Evolutionary conservation across 53 echinoderm and acorn worm genomes (phyloP).

Genomic region (Hippasteria phrygiana): DNA sequence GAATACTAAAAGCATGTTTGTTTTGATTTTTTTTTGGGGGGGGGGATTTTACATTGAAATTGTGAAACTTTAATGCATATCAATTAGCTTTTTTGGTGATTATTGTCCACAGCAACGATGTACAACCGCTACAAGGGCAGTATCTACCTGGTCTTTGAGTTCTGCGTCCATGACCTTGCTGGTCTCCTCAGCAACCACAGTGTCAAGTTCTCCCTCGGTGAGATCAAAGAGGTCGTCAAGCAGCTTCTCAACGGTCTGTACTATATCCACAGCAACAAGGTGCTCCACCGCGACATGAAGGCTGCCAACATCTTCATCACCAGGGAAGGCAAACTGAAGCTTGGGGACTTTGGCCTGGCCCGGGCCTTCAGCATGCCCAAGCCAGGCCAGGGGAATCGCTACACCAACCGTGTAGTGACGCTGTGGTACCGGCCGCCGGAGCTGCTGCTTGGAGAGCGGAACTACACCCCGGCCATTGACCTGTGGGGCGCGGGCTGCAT

Average conservation of each 20-base stretch:
- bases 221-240: constrained; percentile 94
- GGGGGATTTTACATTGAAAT: not conserved
- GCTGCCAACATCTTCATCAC: constrained; percentile 98
- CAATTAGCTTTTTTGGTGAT: not conserved
- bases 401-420: constrained; percentile 95
- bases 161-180: constrained; percentile 97
- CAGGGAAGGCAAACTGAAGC: constrained; percentile 85
- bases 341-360: constrained; percentile 93
- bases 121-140: constrained; percentile 96
- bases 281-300: constrained; percentile 95
- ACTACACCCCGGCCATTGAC: constrained; percentile 94
- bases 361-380: constrained; percentile 95
- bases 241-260: constrained; percentile 88
- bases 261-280: constrained; percentile 94
- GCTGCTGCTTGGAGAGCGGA: constrained; percentile 90
- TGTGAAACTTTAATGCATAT: too few species aligned
- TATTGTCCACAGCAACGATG: constrained; percentile 71
- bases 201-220: constrained; percentile 93
- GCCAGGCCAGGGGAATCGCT: constrained; percentile 78
- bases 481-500: constrained; percentile 98
- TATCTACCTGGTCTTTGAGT: constrained; percentile 98
- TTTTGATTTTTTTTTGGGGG: not conserved
- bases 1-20: too few species aligned
- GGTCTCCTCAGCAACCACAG: constrained; percentile 94
- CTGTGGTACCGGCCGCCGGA: constrained; percentile 98